Percentiles rank a stretch among this genome's conserved stretches.
These are phyloP conservation scores for Ophion obscuratus DNA, from an alignment of 2,888 invertebrate species.

Conservation along the genomic window DNA sequence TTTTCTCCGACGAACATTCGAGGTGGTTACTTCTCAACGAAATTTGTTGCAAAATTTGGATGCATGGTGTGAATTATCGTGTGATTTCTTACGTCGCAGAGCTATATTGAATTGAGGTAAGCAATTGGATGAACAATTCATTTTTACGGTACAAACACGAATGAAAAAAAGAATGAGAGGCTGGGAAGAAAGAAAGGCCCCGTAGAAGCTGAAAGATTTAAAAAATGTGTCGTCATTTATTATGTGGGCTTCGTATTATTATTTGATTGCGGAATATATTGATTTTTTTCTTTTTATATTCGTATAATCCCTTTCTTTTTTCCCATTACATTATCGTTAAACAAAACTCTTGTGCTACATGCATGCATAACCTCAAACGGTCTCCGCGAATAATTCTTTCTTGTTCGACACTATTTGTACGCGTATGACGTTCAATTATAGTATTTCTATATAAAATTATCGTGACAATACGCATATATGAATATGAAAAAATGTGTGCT, in stretches of 20 bases:
- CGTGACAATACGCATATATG: slow-evolving; percentile 17
- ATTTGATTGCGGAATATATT: slow-evolving; percentile 21
- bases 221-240: slow-evolving; percentile 1
- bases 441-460: background rate
- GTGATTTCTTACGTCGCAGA: slow-evolving; percentile 67
- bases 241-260: slow-evolving; percentile 3
- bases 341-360: slow-evolving; percentile 8
- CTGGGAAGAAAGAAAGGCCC: background rate
- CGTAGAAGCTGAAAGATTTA: background rate
- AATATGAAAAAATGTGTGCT: slow-evolving; percentile 22
- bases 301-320: slow-evolving; percentile 3
- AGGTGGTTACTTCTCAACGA: background rate
- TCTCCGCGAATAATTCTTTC: background rate
- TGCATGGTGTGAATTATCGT: slow-evolving; percentile 5
- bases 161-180: background rate
- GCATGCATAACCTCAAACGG: slow-evolving; percentile 1
- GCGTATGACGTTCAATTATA: background rate
- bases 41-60: slow-evolving; percentile 12
- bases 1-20: background rate
- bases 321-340: slow-evolving; percentile 1
- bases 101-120: slow-evolving; percentile 52
- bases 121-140: background rate
- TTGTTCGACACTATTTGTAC: slow-evolving; percentile 14
- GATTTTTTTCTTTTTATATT: slow-evolving; percentile 11
- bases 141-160: background rate